phyloP scores from a whole-genome alignment of 2,888 invertebrate genomes.

The Watsonalla binaria region DNA sequence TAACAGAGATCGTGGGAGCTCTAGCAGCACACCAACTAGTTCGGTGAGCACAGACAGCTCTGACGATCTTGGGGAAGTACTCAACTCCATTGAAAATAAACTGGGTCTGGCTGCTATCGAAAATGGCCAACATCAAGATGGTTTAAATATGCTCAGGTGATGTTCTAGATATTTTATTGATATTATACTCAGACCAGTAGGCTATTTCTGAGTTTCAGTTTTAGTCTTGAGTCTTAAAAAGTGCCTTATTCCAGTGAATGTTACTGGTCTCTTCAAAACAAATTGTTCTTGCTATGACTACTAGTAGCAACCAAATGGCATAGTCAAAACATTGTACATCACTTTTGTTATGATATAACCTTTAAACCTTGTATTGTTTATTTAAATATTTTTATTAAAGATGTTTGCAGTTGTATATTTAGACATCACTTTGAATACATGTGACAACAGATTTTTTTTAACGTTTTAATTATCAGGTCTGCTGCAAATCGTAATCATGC shows the following conservation, averaged over 20 bases:
- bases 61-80: slow-evolving; percentile 68
- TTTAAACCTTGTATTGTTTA: too few species aligned
- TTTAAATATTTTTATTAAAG: too few species aligned
- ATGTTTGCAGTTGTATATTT: background rate
- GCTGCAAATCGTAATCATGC: slow-evolving; percentile 80
- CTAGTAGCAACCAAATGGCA: too few species aligned
- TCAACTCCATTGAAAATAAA: slow-evolving; percentile 80
- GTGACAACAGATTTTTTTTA: slow-evolving; percentile 12
- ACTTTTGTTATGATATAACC: too few species aligned
- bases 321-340: too few species aligned
- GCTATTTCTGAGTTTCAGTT: too few species aligned
- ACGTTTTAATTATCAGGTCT: slow-evolving; percentile 52
- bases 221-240: too few species aligned
- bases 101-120: slow-evolving; percentile 80
- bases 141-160: slow-evolving; percentile 76
- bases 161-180: background rate
- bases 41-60: slow-evolving; percentile 36
- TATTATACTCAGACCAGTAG: background rate
- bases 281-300: too few species aligned
- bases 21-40: slow-evolving; percentile 20
- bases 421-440: background rate
- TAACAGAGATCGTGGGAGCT: slow-evolving; percentile 19
- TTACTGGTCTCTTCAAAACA: background rate
- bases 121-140: slow-evolving; percentile 73
- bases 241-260: background rate